Base-by-base conservation (phyloP, 2,797 vertebrate species). In the Sebastes diaconus region DNA sequence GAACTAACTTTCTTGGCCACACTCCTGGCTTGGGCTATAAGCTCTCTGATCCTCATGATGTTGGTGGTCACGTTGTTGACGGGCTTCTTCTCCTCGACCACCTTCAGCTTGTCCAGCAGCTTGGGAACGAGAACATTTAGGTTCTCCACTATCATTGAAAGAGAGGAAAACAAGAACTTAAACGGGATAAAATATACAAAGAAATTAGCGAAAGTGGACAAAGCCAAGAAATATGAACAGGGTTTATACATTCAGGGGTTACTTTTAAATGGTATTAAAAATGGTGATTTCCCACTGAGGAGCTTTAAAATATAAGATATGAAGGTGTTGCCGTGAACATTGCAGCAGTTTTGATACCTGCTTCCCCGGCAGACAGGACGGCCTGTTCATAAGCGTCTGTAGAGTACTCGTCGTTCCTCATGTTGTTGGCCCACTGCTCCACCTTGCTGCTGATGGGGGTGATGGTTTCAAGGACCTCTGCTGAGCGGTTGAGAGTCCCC, bases 21-120 rank as follows among this genome's bases (percentile, higher is more conserved):
- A 13, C 97, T 99, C 78, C 98, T 96, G 77, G 99, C 98, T 92
- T 99, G 98, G 63, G 98, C 97, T 36, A 99, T 99, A 75, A 99
- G 96, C 84, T 99, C 97, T 88, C 98, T 94, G 91, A 99, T 97
- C 86, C 97, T 94, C 86, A 94, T 88, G 88, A 99, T 99, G 92
- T 97, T 99, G 80, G 96, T 96, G 20, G 98, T 99, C 73, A 98
- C 95, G 0, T 99, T 99, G 93, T 95, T 98, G 8, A 97, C 94
- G 3, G 97, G 97, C 83, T 95, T 96, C 91, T 98, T 99, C 90
- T 97, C 95, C 87, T 99, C 97, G 2, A 99, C 97, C 8, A 92
- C 95, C 25, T 91, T 97, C 72, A 99, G 95, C 82, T 98, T 98
- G 80, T 96, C 94, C 90, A 98, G 88, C 61, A 99, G 95, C 75